Evolutionary conservation across 2,797 vertebrate genomes (phyloP).

Genomic region (Sebastes steindachneri): DNA sequence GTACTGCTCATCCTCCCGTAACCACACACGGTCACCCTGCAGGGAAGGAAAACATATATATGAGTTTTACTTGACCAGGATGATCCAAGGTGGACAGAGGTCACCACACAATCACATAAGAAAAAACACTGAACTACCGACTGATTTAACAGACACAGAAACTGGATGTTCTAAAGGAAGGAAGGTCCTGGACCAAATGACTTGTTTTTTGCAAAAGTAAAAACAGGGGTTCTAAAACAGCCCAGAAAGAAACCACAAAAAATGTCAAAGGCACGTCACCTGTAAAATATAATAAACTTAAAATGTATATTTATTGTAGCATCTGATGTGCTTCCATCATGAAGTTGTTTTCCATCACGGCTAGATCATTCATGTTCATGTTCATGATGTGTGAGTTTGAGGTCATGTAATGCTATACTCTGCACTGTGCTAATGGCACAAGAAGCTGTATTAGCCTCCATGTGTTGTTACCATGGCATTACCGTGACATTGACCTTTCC

Average conservation of each 20-base stretch:
- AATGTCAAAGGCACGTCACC: no score
- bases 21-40: constrained; percentile 95
- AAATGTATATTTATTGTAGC: no score
- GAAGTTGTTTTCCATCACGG: no score
- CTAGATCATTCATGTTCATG: background rate
- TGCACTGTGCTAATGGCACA: background rate
- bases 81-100: no score
- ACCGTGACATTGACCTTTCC: constrained; percentile 17
- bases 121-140: rapidly evolving
- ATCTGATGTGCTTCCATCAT: no score
- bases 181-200: no score
- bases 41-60: background rate
- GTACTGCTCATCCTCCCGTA: constrained; percentile 92
- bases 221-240: no score
- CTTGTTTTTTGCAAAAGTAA: no score
- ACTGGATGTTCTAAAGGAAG: no score
- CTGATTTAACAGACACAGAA: no score
- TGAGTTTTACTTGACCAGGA: background rate
- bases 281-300: no score
- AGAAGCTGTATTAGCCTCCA: background rate
- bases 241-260: no score
- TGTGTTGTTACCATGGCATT: constrained; percentile 7
- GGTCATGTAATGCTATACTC: background rate
- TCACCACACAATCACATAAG: background rate
- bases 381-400: background rate